Evolutionary conservation across 2,888 invertebrate genomes (phyloP), one percentile per base, ranked within the genome.

Genomic region (Himalopsyche tibetana): DNA sequence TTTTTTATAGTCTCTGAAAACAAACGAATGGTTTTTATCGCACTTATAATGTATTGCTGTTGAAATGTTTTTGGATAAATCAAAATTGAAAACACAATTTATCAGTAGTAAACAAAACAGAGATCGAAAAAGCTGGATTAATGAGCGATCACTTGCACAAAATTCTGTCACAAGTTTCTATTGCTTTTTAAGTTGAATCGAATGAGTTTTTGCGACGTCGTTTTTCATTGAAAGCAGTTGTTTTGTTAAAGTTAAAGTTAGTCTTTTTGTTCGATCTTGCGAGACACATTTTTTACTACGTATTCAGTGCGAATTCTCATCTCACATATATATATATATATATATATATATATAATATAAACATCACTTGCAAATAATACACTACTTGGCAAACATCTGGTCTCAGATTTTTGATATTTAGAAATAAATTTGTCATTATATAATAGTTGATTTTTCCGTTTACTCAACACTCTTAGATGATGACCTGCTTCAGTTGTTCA

Each of bases 141-240:
- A 63, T 63, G 63, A 63, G 28, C 63, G 63, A 63, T 63, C 63
- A 63, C 63, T 63, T n/a, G 63, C 63, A 63, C 63, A 63, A 63
- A 63, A 63, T 63, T n/a, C 63, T 63, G 63, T 63, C 63, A 19
- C 19, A 63, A 63, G 63, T 63, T 63, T 63, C 19, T 63, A 63
- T 63, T 63, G 63, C 63, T 63, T 19, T 51, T 63, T 63, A 63
- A 63, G 63, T 63, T 63, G 63, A 19, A 63, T 63, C 4, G 51
- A 63, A 63, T 28, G 28, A 63, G 63, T 28, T 63, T 28, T 63
- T 19, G 19, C 63, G 4, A 19, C 11, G 63, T 19, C 19, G 63
- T n/a, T 28, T 45, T 63, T 11, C 63, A 63, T 19, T n/a, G n/a
- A 19, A 63, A 19, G 8, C 28, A 28, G 28, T 63, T n/a, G 63